Percentiles rank a stretch among this genome's conserved stretches.
phyloP scores from a whole-genome alignment of 2,113 vertebrate genomes.

The Parotia lawesii region DNA sequence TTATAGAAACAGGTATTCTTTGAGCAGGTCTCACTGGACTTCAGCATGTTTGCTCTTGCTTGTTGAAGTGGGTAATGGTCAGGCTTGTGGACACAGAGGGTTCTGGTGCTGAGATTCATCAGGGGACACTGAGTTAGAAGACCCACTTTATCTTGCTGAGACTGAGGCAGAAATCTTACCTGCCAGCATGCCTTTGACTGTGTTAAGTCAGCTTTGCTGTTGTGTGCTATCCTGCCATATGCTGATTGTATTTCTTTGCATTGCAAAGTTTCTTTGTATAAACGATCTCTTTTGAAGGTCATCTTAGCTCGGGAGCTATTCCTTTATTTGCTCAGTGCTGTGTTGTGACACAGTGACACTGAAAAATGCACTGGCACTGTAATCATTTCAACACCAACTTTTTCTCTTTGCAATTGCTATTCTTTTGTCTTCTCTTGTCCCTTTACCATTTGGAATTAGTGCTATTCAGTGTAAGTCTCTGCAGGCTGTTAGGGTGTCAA shows the following conservation, averaged over 20 bases:
- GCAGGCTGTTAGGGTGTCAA: neutral
- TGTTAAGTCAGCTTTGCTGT: neutral
- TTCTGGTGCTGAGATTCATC: neutral
- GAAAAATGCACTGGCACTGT: neutral
- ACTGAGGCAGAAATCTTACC: neutral
- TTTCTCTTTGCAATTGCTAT: neutral
- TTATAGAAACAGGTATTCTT: neutral
- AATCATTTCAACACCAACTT: neutral
- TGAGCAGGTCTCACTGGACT: neutral
- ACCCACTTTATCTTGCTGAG: neutral
- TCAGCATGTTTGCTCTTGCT: neutral
- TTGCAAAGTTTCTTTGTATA: neutral
- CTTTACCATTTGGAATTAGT: neutral
- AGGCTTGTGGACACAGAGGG: neutral
- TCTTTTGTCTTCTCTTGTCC: neutral
- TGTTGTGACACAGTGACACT: neutral
- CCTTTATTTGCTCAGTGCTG: neutral
- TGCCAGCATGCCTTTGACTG: neutral
- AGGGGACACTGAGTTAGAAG: neutral
- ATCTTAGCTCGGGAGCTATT: neutral
- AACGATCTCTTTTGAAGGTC: neutral
- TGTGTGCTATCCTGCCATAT: neutral
- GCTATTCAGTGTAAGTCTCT: neutral
- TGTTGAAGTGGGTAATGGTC: neutral
- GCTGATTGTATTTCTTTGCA: slow-evolving; percentile 3